phyloP scores from a whole-genome alignment of 2,888 invertebrate species.

The Charanyca ferruginea region DNA sequence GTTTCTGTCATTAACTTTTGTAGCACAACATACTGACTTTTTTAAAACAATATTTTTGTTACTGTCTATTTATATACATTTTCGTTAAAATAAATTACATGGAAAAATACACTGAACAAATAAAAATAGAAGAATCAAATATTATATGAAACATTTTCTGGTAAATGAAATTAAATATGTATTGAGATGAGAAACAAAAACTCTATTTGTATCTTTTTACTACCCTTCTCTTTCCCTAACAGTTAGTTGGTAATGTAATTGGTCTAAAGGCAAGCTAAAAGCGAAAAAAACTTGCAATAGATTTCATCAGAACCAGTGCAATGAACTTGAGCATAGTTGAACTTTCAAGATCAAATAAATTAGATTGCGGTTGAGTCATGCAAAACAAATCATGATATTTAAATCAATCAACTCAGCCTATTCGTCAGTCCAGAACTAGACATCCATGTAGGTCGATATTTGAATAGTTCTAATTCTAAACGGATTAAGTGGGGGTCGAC shows the following conservation, averaged over 20 bases:
- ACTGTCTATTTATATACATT: too few relatives aligned
- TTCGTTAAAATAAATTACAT: too few relatives aligned
- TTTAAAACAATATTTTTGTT: too few relatives aligned
- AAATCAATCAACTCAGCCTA: neutral
- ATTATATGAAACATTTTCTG: too few relatives aligned
- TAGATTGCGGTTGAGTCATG: neutral
- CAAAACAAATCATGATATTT: constrained; percentile 1
- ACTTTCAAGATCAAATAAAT: constrained; percentile 25
- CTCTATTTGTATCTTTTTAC: too few relatives aligned
- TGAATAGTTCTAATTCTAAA: neutral
- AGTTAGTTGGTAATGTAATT: neutral
- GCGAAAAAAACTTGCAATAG: neutral
- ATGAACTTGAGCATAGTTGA: constrained; percentile 22
- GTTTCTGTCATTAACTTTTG: too few relatives aligned
- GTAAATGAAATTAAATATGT: too few relatives aligned
- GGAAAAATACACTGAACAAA: too few relatives aligned
- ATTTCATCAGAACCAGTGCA: constrained; percentile 1
- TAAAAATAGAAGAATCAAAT: too few relatives aligned
- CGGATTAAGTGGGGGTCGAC: neutral
- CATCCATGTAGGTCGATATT: neutral
- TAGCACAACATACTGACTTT: too few relatives aligned
- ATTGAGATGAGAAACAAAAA: too few relatives aligned
- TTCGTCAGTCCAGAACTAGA: neutral
- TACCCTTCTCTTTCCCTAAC: neutral
- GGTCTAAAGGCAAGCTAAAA: neutral